Conservation (phyloP, 2,888 invertebrate species). For the Heliconius charithonia region DNA sequence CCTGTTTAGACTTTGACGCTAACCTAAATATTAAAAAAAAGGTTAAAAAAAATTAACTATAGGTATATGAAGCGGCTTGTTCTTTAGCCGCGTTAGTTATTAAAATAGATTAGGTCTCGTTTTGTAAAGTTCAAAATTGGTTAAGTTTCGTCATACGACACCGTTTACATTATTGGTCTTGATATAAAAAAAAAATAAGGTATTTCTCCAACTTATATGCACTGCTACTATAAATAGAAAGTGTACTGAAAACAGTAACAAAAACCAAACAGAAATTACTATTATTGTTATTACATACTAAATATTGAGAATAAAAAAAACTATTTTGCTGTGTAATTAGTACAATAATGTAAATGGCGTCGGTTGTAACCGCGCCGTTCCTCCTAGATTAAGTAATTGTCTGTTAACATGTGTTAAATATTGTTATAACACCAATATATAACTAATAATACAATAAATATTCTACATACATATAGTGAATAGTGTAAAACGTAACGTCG, state of each 20-base stretch:
- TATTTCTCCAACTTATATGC: too few relatives aligned
- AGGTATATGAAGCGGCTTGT: constrained; percentile 23
- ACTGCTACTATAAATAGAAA: too few relatives aligned
- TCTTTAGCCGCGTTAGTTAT: constrained; percentile 6
- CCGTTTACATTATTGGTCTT: neutral
- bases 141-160: constrained; percentile 9
- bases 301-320: neutral
- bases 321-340: neutral
- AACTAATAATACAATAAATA: constrained; percentile 13
- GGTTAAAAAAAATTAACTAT: constrained; percentile 1
- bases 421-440: constrained; percentile 27
- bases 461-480: neutral
- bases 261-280: too few relatives aligned
- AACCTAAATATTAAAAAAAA: constrained; percentile 30
- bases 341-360: constrained; percentile 3
- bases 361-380: constrained; percentile 27
- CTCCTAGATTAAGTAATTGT: constrained; percentile 25
- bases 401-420: constrained; percentile 18
- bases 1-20: constrained; percentile 31
- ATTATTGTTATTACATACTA: too few relatives aligned
- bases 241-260: too few relatives aligned
- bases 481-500: constrained; percentile 12
- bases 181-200: too few relatives aligned
- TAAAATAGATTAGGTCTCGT: constrained; percentile 3
- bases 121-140: constrained; percentile 29